Percentiles rank a stretch among this genome's conserved stretches.
Evolutionary conservation across 92 coral and sea anemone species (phyloP).

Genomic region (Chrysogorgia sp.): DNA sequence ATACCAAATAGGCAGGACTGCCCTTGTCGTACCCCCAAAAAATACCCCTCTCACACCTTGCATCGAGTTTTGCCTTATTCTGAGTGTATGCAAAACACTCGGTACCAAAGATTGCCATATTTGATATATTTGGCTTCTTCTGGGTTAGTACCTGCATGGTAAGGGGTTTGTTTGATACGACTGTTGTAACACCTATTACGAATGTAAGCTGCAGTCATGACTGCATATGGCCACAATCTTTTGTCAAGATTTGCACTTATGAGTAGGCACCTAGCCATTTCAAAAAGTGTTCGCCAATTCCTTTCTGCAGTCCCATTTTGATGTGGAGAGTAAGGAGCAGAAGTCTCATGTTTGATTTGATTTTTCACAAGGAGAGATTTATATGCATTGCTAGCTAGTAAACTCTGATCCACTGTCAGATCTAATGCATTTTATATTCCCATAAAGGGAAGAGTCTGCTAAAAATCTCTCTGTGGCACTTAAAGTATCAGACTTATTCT

Average conservation of each 20-base stretch:
- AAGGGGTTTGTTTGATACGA: not conserved
- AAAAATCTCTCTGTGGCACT: constrained; percentile 26
- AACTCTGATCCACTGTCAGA: constrained; percentile 40
- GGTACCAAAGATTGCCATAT: not conserved
- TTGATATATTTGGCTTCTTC: not conserved
- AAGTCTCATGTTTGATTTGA: constrained; percentile 21
- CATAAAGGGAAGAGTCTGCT: constrained; percentile 22
- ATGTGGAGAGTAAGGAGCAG: constrained; percentile 24
- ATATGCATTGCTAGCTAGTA: not conserved
- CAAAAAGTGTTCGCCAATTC: constrained; percentile 16
- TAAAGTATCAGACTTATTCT: constrained; percentile 25
- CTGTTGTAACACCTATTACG: constrained; percentile 1
- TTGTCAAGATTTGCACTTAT: not conserved
- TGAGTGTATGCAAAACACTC: not conserved
- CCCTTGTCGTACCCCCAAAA: constrained; percentile 20
- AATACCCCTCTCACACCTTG: not conserved
- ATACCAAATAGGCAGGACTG: constrained; percentile 61
- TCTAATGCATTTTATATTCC: constrained; percentile 31
- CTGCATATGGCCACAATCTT: constrained; percentile 16
- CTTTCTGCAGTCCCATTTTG: too few species aligned
- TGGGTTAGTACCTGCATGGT: not conserved
- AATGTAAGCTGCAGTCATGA: not conserved
- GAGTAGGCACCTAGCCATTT: constrained; percentile 31
- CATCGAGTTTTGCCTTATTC: not conserved
- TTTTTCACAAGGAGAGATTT: not conserved